Evolutionary conservation across 37 sponge, comb jelly and placozoan species (phyloP), one percentile per base, ranked within the genome.

Genomic region (Tethya wilhelma): DNA sequence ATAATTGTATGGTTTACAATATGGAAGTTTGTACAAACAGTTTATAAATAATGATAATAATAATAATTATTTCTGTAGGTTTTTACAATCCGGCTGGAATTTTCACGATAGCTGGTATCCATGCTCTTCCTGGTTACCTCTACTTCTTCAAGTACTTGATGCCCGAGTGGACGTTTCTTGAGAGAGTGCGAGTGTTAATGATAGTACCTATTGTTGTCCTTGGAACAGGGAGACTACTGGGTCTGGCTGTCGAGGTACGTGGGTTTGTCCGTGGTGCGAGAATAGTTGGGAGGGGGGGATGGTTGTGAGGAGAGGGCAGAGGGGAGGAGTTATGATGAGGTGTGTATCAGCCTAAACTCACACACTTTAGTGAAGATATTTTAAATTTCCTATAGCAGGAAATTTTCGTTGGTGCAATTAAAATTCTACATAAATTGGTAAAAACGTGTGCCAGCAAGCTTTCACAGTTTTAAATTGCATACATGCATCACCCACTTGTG

Each of bases 231-330:
- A 56, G 91, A 20, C 25, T 42, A 23, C 72, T 90, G 4, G 59
- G 81, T n/a, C 38, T 74, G 23, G 71, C 77, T 19, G 86, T 85
- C 7, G 91, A 90, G 81, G 91, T 85, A 33, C 60, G 84, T 67
- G 32, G 3, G 56, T 72, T 72, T 17, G 28, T 23, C 9, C 5
- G 28, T n/a, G 31, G 32, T 68, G 14, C 69, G 7, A 11, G 14
- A 26, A 11, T 30, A 23, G 46, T 38, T 4, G 22, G 38, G 28
- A 39, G 32, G 75, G 30, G 75, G 22, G 60, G 28, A 60, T 32
- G 75, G 29, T 34, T 30, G 60, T 32, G 60, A 30, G 60, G 19
- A 36, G 36, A 38, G 14, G 60, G 20, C n/a, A 9, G 60, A 34
- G 75, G 29, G 59, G 20, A 60, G 30, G 60, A 26, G 59, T 25